Conservation (phyloP, 2,113 vertebrate genomes). For the Ranitomeya imitator region DNA sequence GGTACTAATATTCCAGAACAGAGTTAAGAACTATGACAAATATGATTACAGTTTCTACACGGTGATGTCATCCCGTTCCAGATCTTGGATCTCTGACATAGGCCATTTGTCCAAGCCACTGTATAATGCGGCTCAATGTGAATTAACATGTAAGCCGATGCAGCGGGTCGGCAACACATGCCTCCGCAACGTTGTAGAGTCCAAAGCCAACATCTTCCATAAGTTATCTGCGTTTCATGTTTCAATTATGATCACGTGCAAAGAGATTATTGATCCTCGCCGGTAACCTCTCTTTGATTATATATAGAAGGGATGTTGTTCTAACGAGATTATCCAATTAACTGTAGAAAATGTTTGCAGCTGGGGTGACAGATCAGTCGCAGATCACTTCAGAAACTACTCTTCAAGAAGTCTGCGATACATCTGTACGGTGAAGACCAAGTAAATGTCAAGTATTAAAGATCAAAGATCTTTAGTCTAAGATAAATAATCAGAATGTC, state of each 20-base stretch:
- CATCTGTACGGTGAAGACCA: not conserved
- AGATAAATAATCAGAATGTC: not conserved
- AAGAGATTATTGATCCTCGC: not conserved
- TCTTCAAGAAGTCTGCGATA: not conserved
- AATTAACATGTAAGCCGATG: not conserved
- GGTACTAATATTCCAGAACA: slow-evolving; percentile 31
- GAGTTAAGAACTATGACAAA: slow-evolving; percentile 29
- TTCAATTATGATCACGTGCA: not conserved
- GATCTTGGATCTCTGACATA: not conserved
- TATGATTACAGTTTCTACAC: slow-evolving; percentile 8
- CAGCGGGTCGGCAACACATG: not conserved
- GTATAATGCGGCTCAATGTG: not conserved
- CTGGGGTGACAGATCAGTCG: not conserved
- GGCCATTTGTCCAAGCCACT: not conserved
- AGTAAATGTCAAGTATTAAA: not conserved
- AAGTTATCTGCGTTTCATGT: not conserved
- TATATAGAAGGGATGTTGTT: slow-evolving; percentile 15
- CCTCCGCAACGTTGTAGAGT: not conserved
- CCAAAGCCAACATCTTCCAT: slow-evolving; percentile 6
- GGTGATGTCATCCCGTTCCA: slow-evolving; percentile 33
- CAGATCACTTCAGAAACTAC: not conserved
- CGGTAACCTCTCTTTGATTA: not conserved
- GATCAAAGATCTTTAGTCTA: not conserved
- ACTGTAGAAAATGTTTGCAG: slow-evolving; percentile 10
- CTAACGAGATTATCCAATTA: slow-evolving; percentile 21